Evolutionary conservation across 2,797 vertebrate species (phyloP), one percentile per base, ranked within the genome.

Genomic region (Masticophis lateralis): DNA sequence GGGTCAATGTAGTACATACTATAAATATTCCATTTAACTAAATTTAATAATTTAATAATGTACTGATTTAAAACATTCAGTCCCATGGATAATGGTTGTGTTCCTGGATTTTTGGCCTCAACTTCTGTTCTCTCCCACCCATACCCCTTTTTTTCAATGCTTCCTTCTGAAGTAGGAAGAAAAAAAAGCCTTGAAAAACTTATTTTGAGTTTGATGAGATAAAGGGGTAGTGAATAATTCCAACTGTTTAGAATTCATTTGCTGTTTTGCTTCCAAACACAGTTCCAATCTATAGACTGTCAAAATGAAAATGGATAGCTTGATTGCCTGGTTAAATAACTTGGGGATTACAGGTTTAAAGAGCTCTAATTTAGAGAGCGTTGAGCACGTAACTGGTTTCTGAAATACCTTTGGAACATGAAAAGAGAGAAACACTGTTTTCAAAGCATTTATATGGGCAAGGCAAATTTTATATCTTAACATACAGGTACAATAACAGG

Each of bases 11-110:
- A 55, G 87, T 88, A 87, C 91, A 57, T 28, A 86, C 56, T 56
- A 53, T 1, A 0, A 5, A 14, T 91, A 89, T 10, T 61, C 37
- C 79, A 28, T 92, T 96, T n/a, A 93, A 93, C 61, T 61, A 43
- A 83, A 87, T 47, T 69, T 86, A 88, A 22, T 55, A 74, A 3
- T 0, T 91, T 74, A 94, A 66, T 66, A 66, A 66, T 66, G 27
- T 86, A 7, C n/a, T 93, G 14, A 91, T 63, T 28, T 94, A 94
- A 91, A 86, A 59, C 12, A 12, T 91, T 87, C 0, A 61, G 88
- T 87, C 79, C 43, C 5, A 51, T 55, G 14, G 43, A 63, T 94
- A 90, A 57, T 86, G 87, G 7, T 83, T 60, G 51, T 63, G 3
- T 14, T 25, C 61, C 14, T 37, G n/a, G 43, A 12, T 69, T 92